Evolutionary conservation across 2,113 vertebrate genomes (phyloP), one percentile per base, ranked within the genome.

Genomic region (Machaerirhynchus nigripectus): DNA sequence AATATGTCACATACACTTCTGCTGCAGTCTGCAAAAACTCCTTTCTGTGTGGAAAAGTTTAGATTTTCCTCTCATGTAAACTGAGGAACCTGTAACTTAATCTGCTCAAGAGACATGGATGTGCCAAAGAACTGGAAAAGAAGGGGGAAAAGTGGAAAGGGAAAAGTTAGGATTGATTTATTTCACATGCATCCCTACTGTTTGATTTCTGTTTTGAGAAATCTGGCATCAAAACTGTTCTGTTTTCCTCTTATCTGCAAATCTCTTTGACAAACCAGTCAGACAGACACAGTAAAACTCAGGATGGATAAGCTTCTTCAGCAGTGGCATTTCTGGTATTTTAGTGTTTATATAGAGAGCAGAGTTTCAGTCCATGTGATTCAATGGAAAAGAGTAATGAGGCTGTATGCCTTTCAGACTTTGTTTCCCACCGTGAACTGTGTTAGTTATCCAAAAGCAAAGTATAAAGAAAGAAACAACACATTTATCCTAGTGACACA

Each of bases 241-340:
- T 95, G 52, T 80, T 96, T 94, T 93, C 67, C 52, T 87, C 90
- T 92, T 95, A 81, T 86, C 71, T 95, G 60, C 52, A 94, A 91
- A 95, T 94, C 85, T 89, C 56, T 94, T 92, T 95, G 84, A 96
- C 74, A 90, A 73, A 87, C 37, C 53, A 82, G 39, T 92, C 94
- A 94, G 92, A 86, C 60, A 95, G 93, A 93, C 84, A 89, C 40
- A 85, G 74, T 84, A 80, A 69, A 92, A 89, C 27, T 96, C 27
- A 67, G 82, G 68, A 89, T 59, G 92, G 84, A 91, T 94, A 94
- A 89, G 68, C 60, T 96, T 94, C 76, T 60, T 92, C 59, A 91
- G 61, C 80, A 86, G 7, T 49, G 95, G 86, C 85, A 96, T 97
- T 96, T 93, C 87, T 96, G 91, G 84, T 93, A 97, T 97, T 96